Evolutionary conservation across 1,140 invertebrate species (phyloP).

Genomic region (Trichoplusia ni): DNA sequence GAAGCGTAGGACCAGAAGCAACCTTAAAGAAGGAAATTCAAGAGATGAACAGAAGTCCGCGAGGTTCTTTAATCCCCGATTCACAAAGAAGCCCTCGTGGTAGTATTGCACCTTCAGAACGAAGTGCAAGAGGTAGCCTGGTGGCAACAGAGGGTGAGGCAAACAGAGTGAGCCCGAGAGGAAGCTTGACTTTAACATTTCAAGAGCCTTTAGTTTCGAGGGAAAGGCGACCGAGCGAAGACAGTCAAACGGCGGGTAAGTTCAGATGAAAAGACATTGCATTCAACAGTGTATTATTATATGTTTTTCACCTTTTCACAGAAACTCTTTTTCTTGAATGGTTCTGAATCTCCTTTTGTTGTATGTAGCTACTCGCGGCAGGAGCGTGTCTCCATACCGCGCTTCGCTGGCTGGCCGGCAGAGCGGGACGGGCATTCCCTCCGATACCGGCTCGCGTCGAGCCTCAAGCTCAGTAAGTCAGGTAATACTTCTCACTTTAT

Average conservation of each 20-base stretch:
- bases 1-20: slow-evolving; percentile 82
- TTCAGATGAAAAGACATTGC: no score
- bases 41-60: slow-evolving; percentile 81
- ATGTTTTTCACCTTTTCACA: neutral
- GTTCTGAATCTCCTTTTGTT: neutral
- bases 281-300: no score
- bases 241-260: slow-evolving; percentile 73
- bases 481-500: slow-evolving; percentile 68
- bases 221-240: slow-evolving; percentile 84
- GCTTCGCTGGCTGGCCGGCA: slow-evolving; percentile 79
- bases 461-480: slow-evolving; percentile 88
- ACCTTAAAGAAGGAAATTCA: slow-evolving; percentile 72
- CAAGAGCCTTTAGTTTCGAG: slow-evolving; percentile 82
- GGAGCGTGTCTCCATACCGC: slow-evolving; percentile 85
- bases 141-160: slow-evolving; percentile 78
- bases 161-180: slow-evolving; percentile 79
- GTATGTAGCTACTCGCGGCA: slow-evolving; percentile 66
- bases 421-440: slow-evolving; percentile 73
- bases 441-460: slow-evolving; percentile 84
- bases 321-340: neutral
- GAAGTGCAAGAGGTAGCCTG: slow-evolving; percentile 78
- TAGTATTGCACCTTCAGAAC: slow-evolving; percentile 80
- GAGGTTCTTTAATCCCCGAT: slow-evolving; percentile 84
- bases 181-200: slow-evolving; percentile 82
- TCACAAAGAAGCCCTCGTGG: slow-evolving; percentile 83